phyloP scores from a whole-genome alignment of 1,140 invertebrate genomes.

The Stegodyphus mimosarum region DNA sequence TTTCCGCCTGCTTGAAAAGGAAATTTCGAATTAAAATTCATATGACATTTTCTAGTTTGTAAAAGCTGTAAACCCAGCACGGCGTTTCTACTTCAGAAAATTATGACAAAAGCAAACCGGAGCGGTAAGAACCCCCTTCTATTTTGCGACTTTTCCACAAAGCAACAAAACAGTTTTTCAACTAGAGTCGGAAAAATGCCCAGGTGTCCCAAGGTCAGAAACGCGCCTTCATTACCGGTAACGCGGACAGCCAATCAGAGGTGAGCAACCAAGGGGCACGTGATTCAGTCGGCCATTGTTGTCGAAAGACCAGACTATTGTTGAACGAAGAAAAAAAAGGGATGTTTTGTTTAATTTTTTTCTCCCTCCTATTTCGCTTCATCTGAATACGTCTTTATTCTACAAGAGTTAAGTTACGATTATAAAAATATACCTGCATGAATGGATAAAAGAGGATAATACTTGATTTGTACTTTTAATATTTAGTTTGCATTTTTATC shows the following conservation, averaged over 20 bases:
- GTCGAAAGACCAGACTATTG: constrained; percentile 40
- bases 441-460: no score
- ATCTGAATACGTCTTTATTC: constrained; percentile 38
- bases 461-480: no score
- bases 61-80: no score
- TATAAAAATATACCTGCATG: no score
- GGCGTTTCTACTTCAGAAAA: no score
- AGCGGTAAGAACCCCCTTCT: neutral
- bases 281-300: constrained; percentile 55
- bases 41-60: no score
- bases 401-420: no score
- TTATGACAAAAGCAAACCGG: no score
- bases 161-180: constrained; percentile 28
- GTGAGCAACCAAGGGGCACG: constrained; percentile 28
- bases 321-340: constrained; percentile 16
- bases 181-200: constrained; percentile 22
- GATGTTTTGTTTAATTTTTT: neutral
- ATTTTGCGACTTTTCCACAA: constrained; percentile 13
- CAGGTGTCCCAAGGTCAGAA: constrained; percentile 57
- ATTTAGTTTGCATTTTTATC: no score
- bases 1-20: no score
- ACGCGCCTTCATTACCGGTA: constrained; percentile 49
- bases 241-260: constrained; percentile 43
- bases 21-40: no score
- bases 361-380: neutral